A percentile compares a stretch with the other conserved stretches of the same genome.
phyloP scores from a whole-genome alignment of 2,888 invertebrate species.

The Ariolimax columbianus region DNA sequence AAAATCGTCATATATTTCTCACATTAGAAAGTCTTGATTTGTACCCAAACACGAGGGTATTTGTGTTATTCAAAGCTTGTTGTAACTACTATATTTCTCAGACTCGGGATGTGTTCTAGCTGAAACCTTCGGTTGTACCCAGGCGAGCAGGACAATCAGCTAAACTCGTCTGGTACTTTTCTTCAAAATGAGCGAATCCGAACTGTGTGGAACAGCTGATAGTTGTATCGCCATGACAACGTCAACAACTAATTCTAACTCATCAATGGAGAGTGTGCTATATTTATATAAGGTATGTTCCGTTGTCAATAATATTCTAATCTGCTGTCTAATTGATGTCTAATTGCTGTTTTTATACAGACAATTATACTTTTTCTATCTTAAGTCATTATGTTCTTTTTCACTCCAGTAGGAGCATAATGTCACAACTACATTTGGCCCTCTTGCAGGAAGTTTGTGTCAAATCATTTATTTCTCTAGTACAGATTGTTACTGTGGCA shows the following conservation, averaged over 20 bases:
- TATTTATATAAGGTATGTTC: slow-evolving; percentile 20
- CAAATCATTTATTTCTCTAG: too few species aligned
- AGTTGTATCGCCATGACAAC: slow-evolving; percentile 7
- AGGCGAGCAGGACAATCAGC: neutral
- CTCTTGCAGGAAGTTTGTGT: too few species aligned
- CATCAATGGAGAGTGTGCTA: neutral
- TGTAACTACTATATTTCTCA: neutral
- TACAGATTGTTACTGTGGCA: too few species aligned
- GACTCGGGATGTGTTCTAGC: neutral
- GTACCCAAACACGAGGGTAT: neutral
- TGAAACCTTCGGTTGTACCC: neutral
- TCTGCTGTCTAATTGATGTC: too few species aligned
- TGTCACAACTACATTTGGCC: too few species aligned
- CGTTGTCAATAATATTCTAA: too few species aligned
- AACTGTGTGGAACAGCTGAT: neutral
- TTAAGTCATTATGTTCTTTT: too few species aligned
- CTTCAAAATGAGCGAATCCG: slow-evolving; percentile 2
- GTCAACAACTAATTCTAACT: neutral
- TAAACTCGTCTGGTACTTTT: neutral
- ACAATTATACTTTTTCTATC: too few species aligned
- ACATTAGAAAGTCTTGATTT: neutral
- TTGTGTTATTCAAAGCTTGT: neutral
- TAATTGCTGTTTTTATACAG: too few species aligned
- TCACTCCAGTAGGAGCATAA: too few species aligned
- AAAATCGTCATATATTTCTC: too few species aligned